Percentiles rank a stretch among this genome's conserved stretches.
These are phyloP conservation scores for Caradrina clavipalpis DNA, from an alignment of 2,888 invertebrate genomes.

Conservation along the genomic window DNA sequence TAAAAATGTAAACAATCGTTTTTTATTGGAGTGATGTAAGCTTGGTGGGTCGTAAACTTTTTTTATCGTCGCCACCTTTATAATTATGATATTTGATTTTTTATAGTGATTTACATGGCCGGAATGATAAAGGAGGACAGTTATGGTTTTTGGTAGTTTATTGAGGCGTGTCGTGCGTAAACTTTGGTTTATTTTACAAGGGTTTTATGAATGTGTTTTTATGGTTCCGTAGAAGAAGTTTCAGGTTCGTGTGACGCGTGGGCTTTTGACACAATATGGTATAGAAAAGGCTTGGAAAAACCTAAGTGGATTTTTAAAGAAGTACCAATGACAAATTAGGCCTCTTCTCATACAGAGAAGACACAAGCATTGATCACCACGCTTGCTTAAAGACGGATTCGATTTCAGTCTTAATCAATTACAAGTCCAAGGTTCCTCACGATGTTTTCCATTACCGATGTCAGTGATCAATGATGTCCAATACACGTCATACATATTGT, in stretches of 20 bases:
- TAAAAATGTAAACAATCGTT: conserved; percentile 71
- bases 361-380: too few relatives aligned
- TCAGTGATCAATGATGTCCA: too few relatives aligned
- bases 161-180: conserved; percentile 14
- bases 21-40: conserved; percentile 63
- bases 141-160: conserved; percentile 41
- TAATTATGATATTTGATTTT: conserved; percentile 48
- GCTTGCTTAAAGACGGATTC: too few relatives aligned
- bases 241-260: background rate
- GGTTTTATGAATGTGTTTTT: conserved; percentile 12
- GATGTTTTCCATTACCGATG: too few relatives aligned
- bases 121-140: conserved; percentile 45
- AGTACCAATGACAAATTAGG: too few relatives aligned
- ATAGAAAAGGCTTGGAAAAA: background rate
- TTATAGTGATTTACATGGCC: conserved; percentile 45
- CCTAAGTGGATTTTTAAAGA: background rate
- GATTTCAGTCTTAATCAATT: too few relatives aligned
- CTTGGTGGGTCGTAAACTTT: conserved; percentile 52
- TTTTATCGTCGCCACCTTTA: conserved; percentile 25
- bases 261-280: background rate
- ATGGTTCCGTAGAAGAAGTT: conserved; percentile 2
- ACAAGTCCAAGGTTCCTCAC: too few relatives aligned
- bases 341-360: too few relatives aligned
- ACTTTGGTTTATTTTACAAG: conserved; percentile 16
- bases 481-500: background rate